These are phyloP conservation scores for Formica exsecta DNA, from an alignment of 1,140 invertebrate genomes.

Conservation along the genomic window DNA sequence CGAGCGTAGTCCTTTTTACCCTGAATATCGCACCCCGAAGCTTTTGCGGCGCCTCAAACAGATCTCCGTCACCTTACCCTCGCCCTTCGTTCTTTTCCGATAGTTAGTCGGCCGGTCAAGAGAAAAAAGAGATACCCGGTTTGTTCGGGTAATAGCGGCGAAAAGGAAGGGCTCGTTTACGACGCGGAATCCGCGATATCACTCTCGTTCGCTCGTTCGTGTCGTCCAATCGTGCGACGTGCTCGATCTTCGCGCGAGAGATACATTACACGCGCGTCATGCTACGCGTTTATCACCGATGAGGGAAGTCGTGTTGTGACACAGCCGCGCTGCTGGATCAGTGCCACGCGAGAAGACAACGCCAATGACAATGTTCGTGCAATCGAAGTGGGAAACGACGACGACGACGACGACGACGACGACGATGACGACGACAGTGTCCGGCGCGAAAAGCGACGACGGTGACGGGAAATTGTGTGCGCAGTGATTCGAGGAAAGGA, in stretches of 20 bases:
- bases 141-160: slow-evolving; percentile 28
- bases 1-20: background rate
- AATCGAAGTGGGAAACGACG: background rate
- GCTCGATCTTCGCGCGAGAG: background rate
- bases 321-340: slow-evolving; percentile 14
- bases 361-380: slow-evolving; percentile 10
- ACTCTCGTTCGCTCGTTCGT: background rate
- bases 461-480: slow-evolving; percentile 42
- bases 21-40: background rate
- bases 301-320: slow-evolving; percentile 39
- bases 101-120: slow-evolving; percentile 15
- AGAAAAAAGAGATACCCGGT: slow-evolving; percentile 16
- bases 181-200: slow-evolving; percentile 6
- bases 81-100: slow-evolving; percentile 34
- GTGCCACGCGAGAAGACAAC: no score
- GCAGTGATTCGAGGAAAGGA: slow-evolving; percentile 36
- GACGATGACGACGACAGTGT: background rate
- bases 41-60: background rate
- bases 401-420: background rate
- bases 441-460: slow-evolving; percentile 20
- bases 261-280: background rate
- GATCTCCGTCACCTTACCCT: background rate
- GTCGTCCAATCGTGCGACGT: background rate
- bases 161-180: slow-evolving; percentile 26
- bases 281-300: slow-evolving; percentile 8